These are phyloP conservation scores for Cantharis rufa DNA, from an alignment of 2,888 invertebrate genomes.

Conservation along the genomic window DNA sequence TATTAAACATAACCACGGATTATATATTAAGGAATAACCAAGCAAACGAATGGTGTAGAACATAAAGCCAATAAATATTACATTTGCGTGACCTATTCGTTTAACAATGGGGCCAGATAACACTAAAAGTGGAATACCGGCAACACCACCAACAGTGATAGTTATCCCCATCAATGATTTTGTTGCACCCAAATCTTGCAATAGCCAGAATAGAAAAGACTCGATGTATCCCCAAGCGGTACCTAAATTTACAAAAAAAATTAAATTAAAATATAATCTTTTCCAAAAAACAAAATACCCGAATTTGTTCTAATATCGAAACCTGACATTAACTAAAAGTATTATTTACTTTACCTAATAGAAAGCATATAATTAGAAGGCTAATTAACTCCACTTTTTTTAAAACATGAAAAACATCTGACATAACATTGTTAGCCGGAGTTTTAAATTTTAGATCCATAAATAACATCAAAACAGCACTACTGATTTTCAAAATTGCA, in stretches of 20 bases:
- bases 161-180: conserved; percentile 80
- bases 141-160: conserved; percentile 76
- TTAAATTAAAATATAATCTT: background rate
- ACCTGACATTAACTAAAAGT: too few relatives aligned
- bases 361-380: conserved; percentile 72
- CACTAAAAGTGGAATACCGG: conserved; percentile 75
- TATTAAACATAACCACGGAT: conserved; percentile 75
- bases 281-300: too few relatives aligned
- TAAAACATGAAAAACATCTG: conserved; percentile 70
- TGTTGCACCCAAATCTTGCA: conserved; percentile 76
- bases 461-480: conserved; percentile 69
- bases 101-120: conserved; percentile 77
- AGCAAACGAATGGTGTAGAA: conserved; percentile 74
- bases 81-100: conserved; percentile 75
- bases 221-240: conserved; percentile 84
- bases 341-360: conserved; percentile 52
- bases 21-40: conserved; percentile 75
- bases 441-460: conserved; percentile 78
- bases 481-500: conserved; percentile 69
- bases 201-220: conserved; percentile 79
- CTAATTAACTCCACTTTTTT: conserved; percentile 72
- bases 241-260: conserved; percentile 57
- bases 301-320: too few relatives aligned
- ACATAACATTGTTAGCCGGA: conserved; percentile 70
- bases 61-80: conserved; percentile 75